Base-by-base conservation (phyloP, 2,797 vertebrate genomes). In the Anabacerthia variegaticeps region DNA sequence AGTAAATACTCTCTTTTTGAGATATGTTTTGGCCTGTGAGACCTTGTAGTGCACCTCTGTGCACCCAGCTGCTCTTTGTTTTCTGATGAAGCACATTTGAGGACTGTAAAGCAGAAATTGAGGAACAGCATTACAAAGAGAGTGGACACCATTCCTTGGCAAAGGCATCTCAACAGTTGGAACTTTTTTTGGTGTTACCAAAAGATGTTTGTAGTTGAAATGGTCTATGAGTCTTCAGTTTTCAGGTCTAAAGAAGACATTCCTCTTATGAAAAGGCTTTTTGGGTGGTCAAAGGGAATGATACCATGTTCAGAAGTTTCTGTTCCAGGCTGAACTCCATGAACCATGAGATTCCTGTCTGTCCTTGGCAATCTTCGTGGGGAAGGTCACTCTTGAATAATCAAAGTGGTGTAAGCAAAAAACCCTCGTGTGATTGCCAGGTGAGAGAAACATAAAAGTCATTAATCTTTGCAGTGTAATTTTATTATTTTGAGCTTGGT, bases 261-360 rank as follows among this genome's bases (percentile, higher is more conserved):
- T 23, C 7, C 17, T 51, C 17, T 36, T 71, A 19, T 0, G 8
- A 43, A 91, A 41, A 71, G 14, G 7, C 14, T n/a, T 43, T 69
- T 12, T 0, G 2, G n/a, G 3, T 66, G 22, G 24, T 12, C 3
- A 6, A 3, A 28, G n/a, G 36, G 15, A 32, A 1, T 28, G 44
- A 7, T 19, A 6, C 10, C 34, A 23, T 0, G 1, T 44, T 39
- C 56, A 48, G 52, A 46, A 61, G 14, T 12, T 22, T 67, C 41
- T 69, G n/a, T 37, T 83, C 68, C 6, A 2, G 41, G 21, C 37
- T 78, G 48, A 39, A 11, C 32, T 56, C 30, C 13, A 3, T 5
- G 12, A 46, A 30, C 37, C 3, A 1, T 6, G 44, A 46, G 44
- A 46, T 46, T 46, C 21, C 44, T 46, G 9, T 32, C 32, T 32